These are phyloP conservation scores for Acanthornis magna DNA, from an alignment of 2,797 vertebrate genomes.

Conservation along the genomic window DNA sequence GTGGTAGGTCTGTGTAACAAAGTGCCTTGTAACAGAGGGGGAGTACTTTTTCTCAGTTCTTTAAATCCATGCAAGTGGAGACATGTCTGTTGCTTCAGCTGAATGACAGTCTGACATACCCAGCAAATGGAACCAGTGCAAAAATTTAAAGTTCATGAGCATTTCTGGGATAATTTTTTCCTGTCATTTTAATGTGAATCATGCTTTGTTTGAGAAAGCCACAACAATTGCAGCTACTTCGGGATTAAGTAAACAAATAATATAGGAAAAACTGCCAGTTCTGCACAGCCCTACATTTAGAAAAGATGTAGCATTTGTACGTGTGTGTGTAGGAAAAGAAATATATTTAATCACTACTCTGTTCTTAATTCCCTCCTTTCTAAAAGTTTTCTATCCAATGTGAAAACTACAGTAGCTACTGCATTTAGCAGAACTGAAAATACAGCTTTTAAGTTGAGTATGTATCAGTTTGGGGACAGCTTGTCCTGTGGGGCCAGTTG, in stretches of 20 bases:
- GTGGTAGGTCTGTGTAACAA: background rate
- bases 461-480: background rate
- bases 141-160: background rate
- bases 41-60: background rate
- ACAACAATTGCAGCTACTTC: background rate
- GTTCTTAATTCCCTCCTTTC: background rate
- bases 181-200: background rate
- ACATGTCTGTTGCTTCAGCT: slow-evolving; percentile 24
- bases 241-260: background rate
- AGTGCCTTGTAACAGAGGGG: background rate
- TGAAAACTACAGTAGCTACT: background rate
- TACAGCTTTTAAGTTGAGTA: background rate
- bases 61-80: slow-evolving; percentile 1
- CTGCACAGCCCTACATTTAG: background rate
- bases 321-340: background rate
- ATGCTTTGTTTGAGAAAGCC: background rate
- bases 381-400: background rate
- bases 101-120: background rate
- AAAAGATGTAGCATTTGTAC: background rate
- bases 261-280: background rate
- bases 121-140: background rate
- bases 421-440: slow-evolving; percentile 33
- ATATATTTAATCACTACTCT: background rate
- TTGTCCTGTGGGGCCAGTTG: background rate
- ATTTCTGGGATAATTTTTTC: background rate